Evolutionary conservation across 2,888 invertebrate genomes (phyloP), one percentile per base, ranked within the genome.

Genomic region (Drosophila multiciliata): DNA sequence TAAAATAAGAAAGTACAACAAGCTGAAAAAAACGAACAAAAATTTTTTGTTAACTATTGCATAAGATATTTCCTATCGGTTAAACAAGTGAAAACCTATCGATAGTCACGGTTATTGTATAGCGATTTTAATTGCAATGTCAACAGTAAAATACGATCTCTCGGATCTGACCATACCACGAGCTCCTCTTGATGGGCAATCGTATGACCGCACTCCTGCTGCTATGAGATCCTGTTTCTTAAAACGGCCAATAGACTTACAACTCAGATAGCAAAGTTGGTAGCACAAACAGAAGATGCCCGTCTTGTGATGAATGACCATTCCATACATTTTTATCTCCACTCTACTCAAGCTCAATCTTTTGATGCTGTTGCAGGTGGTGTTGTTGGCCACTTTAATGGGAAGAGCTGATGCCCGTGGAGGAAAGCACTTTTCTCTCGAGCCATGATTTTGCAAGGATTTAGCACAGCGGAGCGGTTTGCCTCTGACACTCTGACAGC

Each of bases 241-340:
- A 69, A 81, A 71, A 66, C 60, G 79, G 65, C 79, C 68, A 74
- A 58, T 68, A 66, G 62, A 68, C 75, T 78, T 67, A 78, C 74
- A 78, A 62, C 63, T 50, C 67, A 68, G 78, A 78, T 78, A 75
- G 71, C 78, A 49, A 75, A 63, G 66, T 69, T 66, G 73, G 72
- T 52, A 42, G 67, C 53, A 65, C 75, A 65, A 75, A 71, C 75
- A 63, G 73, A 67, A 73, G 77, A 62, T 77, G 72, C 62, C 63
- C 73, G 68, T 61, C 78, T 59, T 73, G 79, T 87, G 86, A 86
- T 86, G 85, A 87, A 86, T 85, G 87, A 85, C 72, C 83, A 83
- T 76, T 83, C 74, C 85, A 86, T 86, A 85, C 81, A 86, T 86
- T 86, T 86, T 81, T 85, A 86, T 86, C 81, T 74, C 75, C 73